A percentile compares a stretch with the other conserved stretches of the same genome.
phyloP scores from a whole-genome alignment of 2,113 vertebrate species.

The Gambusia affinis region DNA sequence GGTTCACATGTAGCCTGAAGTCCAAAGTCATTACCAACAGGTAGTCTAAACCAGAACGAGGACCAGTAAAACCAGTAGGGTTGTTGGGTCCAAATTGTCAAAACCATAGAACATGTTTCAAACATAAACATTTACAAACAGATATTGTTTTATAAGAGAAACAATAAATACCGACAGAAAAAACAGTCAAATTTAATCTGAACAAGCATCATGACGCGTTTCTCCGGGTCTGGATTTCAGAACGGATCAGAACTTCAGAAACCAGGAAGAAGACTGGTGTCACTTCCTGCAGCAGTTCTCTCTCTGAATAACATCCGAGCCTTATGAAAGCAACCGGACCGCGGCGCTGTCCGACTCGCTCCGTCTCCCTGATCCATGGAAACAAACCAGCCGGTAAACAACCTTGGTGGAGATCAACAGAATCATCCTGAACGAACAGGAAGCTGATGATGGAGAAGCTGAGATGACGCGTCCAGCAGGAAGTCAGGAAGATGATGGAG shows the following conservation, averaged over 20 bases:
- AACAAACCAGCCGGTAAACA: not conserved
- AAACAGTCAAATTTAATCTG: no score
- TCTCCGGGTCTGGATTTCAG: not conserved
- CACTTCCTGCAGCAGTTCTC: not conserved
- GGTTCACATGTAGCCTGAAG: not conserved
- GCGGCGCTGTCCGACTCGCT: not conserved
- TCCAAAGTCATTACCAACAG: not conserved
- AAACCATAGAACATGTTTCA: no score
- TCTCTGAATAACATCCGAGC: not conserved
- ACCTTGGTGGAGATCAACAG: not conserved
- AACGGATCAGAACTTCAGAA: not conserved
- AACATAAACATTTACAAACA: no score
- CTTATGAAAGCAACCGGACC: not conserved
- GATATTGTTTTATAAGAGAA: no score
- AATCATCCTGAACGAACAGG: not conserved
- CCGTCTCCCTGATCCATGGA: not conserved
- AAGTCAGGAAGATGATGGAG: constrained; percentile 5
- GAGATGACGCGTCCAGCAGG: constrained; percentile 4
- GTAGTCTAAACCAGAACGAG: no score
- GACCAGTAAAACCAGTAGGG: no score
- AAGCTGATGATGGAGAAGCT: constrained; percentile 39
- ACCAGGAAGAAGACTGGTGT: not conserved
- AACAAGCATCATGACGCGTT: not conserved
- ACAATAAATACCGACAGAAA: no score
- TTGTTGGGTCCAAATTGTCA: no score